Evolutionary conservation across 2,888 invertebrate genomes (phyloP).

Genomic region (Steinernema scapterisci): DNA sequence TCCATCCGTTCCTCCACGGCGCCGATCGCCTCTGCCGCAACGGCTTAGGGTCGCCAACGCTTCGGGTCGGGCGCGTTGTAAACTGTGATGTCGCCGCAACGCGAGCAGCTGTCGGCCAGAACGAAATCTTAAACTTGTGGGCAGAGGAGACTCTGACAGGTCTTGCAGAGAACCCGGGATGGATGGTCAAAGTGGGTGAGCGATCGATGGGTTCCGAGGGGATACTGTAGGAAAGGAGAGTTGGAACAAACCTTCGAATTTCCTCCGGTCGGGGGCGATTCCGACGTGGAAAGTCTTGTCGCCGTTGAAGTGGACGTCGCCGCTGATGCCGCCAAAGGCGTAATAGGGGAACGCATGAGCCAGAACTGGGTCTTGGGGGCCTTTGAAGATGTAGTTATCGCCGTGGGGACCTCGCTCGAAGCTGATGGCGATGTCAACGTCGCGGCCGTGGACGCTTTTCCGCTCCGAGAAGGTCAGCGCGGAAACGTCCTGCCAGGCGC

Average conservation of each 20-base stretch:
- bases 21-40: background rate
- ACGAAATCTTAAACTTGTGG: conserved; percentile 45
- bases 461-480: background rate
- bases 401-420: conserved; percentile 72
- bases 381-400: conserved; percentile 36
- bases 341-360: conserved; percentile 49
- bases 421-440: conserved; percentile 75
- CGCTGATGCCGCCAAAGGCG: conserved; percentile 52
- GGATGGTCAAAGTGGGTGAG: too few relatives aligned
- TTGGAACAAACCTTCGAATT: conserved; percentile 46
- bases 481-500: background rate
- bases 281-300: conserved; percentile 39
- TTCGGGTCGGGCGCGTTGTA: background rate
- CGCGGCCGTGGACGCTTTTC: background rate
- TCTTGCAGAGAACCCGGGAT: too few relatives aligned
- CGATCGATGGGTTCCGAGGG: too few relatives aligned
- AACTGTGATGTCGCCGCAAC: background rate
- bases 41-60: background rate
- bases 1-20: background rate
- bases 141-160: background rate
- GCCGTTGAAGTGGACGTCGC: conserved; percentile 48
- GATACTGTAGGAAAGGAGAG: too few relatives aligned
- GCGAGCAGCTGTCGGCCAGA: conserved; percentile 20
- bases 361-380: conserved; percentile 38
- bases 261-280: background rate